These are phyloP conservation scores for Gephyroberyx darwinii DNA, from an alignment of 2,797 vertebrate species.

Conservation along the genomic window DNA sequence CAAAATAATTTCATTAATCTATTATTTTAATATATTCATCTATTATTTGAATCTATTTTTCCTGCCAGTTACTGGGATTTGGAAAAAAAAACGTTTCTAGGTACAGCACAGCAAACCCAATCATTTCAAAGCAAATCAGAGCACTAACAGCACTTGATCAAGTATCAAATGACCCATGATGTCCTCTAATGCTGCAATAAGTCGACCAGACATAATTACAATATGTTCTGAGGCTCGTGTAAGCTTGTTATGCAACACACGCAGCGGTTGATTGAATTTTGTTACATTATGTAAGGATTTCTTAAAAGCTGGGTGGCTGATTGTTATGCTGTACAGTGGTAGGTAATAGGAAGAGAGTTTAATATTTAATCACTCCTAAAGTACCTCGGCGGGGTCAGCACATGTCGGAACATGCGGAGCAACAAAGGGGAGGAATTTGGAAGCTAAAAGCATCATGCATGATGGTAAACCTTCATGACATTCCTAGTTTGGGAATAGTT, in stretches of 20 bases:
- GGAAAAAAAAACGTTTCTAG: conserved; percentile 5
- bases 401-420: conserved; percentile 40
- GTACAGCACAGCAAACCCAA: background rate
- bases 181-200: conserved; percentile 33
- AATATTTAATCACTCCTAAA: conserved; percentile 63
- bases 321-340: conserved; percentile 2
- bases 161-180: conserved; percentile 45
- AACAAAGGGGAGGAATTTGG: conserved; percentile 12
- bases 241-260: conserved; percentile 60
- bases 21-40: conserved; percentile 5
- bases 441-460: background rate
- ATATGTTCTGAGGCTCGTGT: conserved; percentile 38
- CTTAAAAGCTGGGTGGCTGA: conserved; percentile 50
- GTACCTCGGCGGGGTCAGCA: conserved; percentile 27
- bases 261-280: conserved; percentile 55
- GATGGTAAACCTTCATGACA: conserved; percentile 12
- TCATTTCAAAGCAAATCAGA: conserved; percentile 28
- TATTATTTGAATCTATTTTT: conserved; percentile 17
- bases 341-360: conserved; percentile 49
- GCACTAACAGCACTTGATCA: conserved; percentile 29
- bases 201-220: conserved; percentile 48
- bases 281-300: conserved; percentile 53
- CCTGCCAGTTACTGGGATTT: conserved; percentile 26
- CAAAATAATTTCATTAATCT: conserved; percentile 17
- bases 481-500: conserved; percentile 22